Conservation (phyloP, 2,113 vertebrate species). For the Tragelaphus imberbis region DNA sequence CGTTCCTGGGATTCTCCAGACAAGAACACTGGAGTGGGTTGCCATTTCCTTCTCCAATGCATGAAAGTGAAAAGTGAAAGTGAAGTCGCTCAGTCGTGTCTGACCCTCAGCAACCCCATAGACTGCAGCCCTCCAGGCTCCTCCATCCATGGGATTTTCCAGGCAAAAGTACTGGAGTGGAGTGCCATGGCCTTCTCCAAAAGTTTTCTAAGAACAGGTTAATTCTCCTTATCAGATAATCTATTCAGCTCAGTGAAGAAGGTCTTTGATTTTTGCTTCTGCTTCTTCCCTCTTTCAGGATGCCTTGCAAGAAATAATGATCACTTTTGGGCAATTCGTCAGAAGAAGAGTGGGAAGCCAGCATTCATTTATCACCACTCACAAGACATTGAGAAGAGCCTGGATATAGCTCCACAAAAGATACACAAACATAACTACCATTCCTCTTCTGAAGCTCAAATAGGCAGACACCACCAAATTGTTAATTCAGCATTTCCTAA, state of each 20-base stretch:
- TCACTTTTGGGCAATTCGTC: slow-evolving; percentile 78
- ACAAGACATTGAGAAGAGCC: slow-evolving; percentile 80
- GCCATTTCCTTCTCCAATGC: no score
- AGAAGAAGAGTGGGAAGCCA: slow-evolving; percentile 78
- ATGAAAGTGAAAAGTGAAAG: no score
- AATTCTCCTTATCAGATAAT: not conserved
- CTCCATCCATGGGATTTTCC: no score
- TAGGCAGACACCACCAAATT: slow-evolving; percentile 75
- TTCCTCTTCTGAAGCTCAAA: slow-evolving; percentile 67
- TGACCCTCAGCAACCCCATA: no score
- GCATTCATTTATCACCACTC: slow-evolving; percentile 79
- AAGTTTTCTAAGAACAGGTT: no score
- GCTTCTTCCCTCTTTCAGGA: slow-evolving; percentile 70
- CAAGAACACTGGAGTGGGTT: no score
- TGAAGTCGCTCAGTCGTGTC: no score
- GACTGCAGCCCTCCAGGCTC: no score
- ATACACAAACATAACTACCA: slow-evolving; percentile 74
- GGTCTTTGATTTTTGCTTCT: slow-evolving; percentile 45
- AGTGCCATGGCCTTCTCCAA: no score
- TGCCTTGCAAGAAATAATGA: slow-evolving; percentile 82
- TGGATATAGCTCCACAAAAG: slow-evolving; percentile 77
- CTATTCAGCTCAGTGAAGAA: not conserved
- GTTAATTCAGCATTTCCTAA: slow-evolving; percentile 80
- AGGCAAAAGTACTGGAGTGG: no score
- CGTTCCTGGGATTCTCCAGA: no score